Percentiles rank a stretch among this genome's conserved stretches.
phyloP scores from a whole-genome alignment of 2,888 invertebrate species.

The Artemia sp. region DNA sequence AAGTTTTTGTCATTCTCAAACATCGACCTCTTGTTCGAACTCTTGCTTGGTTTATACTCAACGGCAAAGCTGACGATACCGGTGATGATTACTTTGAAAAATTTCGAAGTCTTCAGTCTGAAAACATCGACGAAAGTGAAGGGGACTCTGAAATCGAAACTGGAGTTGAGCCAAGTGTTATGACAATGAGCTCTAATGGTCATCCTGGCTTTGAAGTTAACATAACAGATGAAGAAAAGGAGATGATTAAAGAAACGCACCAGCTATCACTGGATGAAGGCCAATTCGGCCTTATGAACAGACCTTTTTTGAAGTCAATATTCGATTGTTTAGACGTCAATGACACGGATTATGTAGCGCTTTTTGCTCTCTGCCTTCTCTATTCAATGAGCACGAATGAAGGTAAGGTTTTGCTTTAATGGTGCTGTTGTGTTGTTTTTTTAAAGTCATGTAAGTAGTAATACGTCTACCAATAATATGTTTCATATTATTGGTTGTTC shows the following conservation, averaged over 20 bases:
- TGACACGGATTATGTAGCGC: conserved; percentile 83
- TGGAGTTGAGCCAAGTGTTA: conserved; percentile 1
- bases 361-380: conserved; percentile 75
- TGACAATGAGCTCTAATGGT: not conserved
- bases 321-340: conserved; percentile 67
- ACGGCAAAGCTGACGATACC: conserved; percentile 43
- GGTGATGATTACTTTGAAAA: conserved; percentile 23
- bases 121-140: not conserved
- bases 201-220: conserved; percentile 42
- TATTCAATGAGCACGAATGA: conserved; percentile 84
- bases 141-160: not conserved
- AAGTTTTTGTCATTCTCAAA: conserved; percentile 84
- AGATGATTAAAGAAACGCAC: conserved; percentile 38
- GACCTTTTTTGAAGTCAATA: conserved; percentile 51
- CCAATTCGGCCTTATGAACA: not conserved
- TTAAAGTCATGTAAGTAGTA: too few species aligned
- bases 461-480: too few species aligned
- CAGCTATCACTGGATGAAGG: conserved; percentile 24
- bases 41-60: conserved; percentile 72
- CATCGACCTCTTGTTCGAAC: conserved; percentile 78
- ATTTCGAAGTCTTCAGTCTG: conserved; percentile 16
- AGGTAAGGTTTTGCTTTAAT: conserved; percentile 43
- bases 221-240: conserved; percentile 86
- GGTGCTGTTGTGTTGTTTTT: too few species aligned
- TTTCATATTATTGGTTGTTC: too few species aligned